Conservation (phyloP, 2,797 vertebrate species). For the Eremophila alpestris region DNA sequence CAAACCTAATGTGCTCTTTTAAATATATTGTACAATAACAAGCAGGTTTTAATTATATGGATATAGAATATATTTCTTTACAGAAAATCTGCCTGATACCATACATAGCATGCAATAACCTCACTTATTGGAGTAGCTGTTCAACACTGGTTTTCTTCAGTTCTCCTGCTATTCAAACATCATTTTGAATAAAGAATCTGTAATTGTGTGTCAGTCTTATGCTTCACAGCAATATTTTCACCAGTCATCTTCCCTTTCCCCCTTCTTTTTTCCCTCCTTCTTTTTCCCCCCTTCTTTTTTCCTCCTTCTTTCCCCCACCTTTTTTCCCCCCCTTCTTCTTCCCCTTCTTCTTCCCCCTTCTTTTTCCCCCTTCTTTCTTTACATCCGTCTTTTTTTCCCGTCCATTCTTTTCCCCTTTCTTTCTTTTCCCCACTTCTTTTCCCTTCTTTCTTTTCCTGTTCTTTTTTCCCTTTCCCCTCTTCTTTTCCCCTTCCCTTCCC, state of each 20-base stretch:
- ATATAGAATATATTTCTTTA: neutral
- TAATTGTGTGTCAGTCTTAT: neutral
- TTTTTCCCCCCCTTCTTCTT: no score
- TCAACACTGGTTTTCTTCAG: neutral
- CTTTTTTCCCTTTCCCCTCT: no score
- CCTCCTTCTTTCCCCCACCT: no score
- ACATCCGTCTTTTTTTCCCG: neutral
- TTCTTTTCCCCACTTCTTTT: no score
- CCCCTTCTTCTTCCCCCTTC: no score
- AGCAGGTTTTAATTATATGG: neutral
- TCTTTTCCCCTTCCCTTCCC: no score
- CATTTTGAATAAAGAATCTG: neutral
- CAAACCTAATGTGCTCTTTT: neutral
- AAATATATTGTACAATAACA: neutral
- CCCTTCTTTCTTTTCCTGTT: neutral
- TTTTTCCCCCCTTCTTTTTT: no score
- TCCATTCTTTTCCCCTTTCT: no score
- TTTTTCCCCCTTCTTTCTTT: no score
- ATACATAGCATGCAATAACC: neutral
- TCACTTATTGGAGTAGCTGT: neutral
- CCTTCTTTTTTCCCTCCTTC: no score
- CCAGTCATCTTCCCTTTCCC: no score
- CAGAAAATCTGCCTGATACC: neutral
- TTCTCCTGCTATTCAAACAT: neutral
- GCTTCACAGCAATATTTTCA: neutral